A percentile compares a stretch with the other conserved stretches of the same genome.
Evolutionary conservation across 1,140 invertebrate genomes (phyloP).

Genomic region (Orussus abietinus): DNA sequence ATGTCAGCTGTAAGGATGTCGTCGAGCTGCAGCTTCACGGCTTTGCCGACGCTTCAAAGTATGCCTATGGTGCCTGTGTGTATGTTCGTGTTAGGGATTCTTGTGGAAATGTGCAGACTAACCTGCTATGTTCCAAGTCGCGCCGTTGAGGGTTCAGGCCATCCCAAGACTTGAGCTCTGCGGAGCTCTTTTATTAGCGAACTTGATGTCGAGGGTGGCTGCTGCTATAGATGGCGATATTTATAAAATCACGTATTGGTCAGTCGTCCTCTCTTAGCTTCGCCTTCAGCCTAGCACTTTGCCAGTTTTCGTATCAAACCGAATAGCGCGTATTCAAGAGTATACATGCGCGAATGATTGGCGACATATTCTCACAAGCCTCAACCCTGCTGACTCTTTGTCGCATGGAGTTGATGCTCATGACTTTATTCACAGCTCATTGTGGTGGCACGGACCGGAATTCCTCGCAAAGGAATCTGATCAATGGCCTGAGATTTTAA

Average conservation of each 20-base stretch:
- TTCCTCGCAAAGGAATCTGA: not conserved
- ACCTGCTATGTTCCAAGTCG: too few species aligned
- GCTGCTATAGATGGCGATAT: slow-evolving; percentile 25
- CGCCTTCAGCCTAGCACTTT: slow-evolving; percentile 28
- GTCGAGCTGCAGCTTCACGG: slow-evolving; percentile 18
- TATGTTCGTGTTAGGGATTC: slow-evolving; percentile 9
- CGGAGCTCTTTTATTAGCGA: slow-evolving; percentile 18
- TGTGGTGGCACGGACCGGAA: slow-evolving; percentile 22
- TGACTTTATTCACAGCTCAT: slow-evolving; percentile 10
- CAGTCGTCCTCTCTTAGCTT: slow-evolving; percentile 43
- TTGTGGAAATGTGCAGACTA: slow-evolving; percentile 1
- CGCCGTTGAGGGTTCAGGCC: too few species aligned
- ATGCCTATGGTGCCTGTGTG: slow-evolving; percentile 17
- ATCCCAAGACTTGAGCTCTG: slow-evolving; percentile 10
- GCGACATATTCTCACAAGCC: slow-evolving; percentile 17
- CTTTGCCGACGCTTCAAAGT: slow-evolving; percentile 23
- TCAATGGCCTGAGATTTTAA: too few species aligned
- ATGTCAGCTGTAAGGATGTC: slow-evolving; percentile 7
- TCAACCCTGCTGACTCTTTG: slow-evolving; percentile 17
- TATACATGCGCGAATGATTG: slow-evolving; percentile 13
- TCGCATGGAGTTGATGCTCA: slow-evolving; percentile 15
- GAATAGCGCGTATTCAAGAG: slow-evolving; percentile 36
- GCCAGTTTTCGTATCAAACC: slow-evolving; percentile 44
- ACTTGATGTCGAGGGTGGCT: slow-evolving; percentile 11
- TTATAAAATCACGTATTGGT: slow-evolving; percentile 35